Evolutionary conservation across 2,797 vertebrate species (phyloP), one percentile per base, ranked within the genome.

Genomic region (Myiotriccus ornatus): DNA sequence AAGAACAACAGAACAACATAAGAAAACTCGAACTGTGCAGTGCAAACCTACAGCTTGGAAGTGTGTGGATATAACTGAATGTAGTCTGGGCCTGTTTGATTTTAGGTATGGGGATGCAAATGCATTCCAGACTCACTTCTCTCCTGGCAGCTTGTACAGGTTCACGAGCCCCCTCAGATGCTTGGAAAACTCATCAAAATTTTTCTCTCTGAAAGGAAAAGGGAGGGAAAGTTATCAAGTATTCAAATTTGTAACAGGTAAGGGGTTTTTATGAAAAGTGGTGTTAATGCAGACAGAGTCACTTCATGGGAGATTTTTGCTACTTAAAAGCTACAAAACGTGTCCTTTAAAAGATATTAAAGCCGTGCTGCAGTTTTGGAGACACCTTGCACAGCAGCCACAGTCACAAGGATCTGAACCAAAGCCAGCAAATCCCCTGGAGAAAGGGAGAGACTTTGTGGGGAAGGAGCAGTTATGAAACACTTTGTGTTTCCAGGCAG

Each of bases 131-230:
- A 90, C 99, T 98, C 97, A 99, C 99, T 99, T 99, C 97, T 99
- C 99, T 87, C 99, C 99, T 64, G 99, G 99, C 79, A 99, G 98
- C 90, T 99, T 99, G 97, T 99, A 99, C 20, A 99, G 97, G 96
- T 99, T 99, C 84, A 99, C 99, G 67, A 99, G 98, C 41, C 99
- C 99, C 83, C 99, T 99, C 59, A 99, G 98, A 78, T 99, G 99
- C 97, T 99, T 99, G 34, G 99, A 99, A 97, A 99, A 99, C 95
- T 99, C 99, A 95, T 99, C 99, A 98, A 99, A 99, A 96, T 99
- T 99, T 97, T 99, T 99, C 97, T 99, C 99, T 94, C 99, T 99
- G 96, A 28, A 90, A 92, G 50, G 23, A 71, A 87, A 56, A 43
- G 6, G 14, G 14, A 84, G 34, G 25, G 86, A 49, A 91, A 35